Evolutionary conservation across 2,888 invertebrate genomes (phyloP).

Genomic region (Pemphredon lugubris): DNA sequence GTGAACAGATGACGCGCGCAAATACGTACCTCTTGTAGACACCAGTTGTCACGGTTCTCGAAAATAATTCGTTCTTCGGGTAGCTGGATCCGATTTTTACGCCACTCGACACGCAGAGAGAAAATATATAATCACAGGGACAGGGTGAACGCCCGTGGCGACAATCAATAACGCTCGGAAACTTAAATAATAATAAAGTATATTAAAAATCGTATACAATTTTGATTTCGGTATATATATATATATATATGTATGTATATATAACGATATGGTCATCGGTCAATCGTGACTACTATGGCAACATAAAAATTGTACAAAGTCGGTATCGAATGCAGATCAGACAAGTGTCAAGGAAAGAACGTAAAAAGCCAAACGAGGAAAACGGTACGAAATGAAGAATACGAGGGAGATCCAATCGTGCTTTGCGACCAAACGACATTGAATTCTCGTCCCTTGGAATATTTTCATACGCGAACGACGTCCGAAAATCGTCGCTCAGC

Average conservation of each 20-base stretch:
- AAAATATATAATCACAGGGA: too few relatives aligned
- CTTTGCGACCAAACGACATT: background rate
- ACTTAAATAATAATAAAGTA: slow-evolving; percentile 79
- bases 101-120: too few relatives aligned
- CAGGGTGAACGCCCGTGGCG: slow-evolving; percentile 11
- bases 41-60: too few relatives aligned
- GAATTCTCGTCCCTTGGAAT: background rate
- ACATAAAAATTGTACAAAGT: slow-evolving; percentile 69
- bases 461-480: too few relatives aligned
- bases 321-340: slow-evolving; percentile 29
- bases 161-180: slow-evolving; percentile 56
- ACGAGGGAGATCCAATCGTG: slow-evolving; percentile 26
- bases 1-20: too few relatives aligned
- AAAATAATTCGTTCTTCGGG: too few relatives aligned
- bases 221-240: slow-evolving; percentile 73
- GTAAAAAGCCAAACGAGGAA: slow-evolving; percentile 50
- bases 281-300: slow-evolving; percentile 71
- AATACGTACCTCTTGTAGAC: too few relatives aligned
- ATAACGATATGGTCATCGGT: slow-evolving; percentile 64
- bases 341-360: slow-evolving; percentile 34
- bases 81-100: too few relatives aligned
- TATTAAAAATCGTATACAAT: slow-evolving; percentile 81
- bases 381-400: slow-evolving; percentile 42
- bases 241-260: slow-evolving; percentile 34
- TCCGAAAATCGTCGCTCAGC: too few relatives aligned